Percentiles rank a stretch among this genome's conserved stretches.
Evolutionary conservation across 2,888 invertebrate genomes (phyloP).

Genomic region (Coelogynopora nodosa): DNA sequence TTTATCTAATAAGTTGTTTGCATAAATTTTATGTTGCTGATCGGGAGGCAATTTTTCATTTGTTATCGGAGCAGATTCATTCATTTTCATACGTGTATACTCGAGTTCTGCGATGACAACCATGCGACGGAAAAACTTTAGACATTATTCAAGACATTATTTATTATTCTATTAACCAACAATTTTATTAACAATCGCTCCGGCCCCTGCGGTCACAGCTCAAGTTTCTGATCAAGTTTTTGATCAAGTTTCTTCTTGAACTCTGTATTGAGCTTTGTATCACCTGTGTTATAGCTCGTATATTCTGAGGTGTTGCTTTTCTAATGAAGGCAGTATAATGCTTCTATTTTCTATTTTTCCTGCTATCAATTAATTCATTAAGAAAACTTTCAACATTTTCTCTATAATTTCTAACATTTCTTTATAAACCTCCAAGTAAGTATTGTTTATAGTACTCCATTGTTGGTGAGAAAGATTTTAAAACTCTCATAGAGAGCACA

Average conservation of each 20-base stretch:
- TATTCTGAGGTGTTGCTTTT: constrained; percentile 1
- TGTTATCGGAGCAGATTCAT: background rate
- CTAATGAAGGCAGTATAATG: background rate
- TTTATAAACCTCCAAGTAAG: background rate
- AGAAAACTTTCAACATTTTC: background rate
- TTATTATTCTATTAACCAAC: background rate
- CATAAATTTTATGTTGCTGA: background rate
- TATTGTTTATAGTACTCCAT: too few relatives aligned
- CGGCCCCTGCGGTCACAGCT: background rate
- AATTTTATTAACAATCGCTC: background rate
- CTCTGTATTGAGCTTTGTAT: background rate
- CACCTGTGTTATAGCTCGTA: constrained; percentile 4
- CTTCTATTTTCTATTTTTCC: background rate
- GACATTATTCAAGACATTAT: background rate
- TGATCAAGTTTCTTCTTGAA: background rate
- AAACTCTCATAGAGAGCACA: too few relatives aligned
- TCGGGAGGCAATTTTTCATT: background rate
- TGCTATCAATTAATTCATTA: background rate
- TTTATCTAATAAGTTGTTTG: background rate
- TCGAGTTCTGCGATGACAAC: background rate
- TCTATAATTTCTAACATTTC: background rate
- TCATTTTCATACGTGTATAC: background rate
- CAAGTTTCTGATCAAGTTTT: too few relatives aligned
- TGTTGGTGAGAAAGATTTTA: too few relatives aligned
- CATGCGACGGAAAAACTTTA: background rate